Conservation (phyloP, 2,888 invertebrate genomes). For the Stenchaetothrips biformis region DNA sequence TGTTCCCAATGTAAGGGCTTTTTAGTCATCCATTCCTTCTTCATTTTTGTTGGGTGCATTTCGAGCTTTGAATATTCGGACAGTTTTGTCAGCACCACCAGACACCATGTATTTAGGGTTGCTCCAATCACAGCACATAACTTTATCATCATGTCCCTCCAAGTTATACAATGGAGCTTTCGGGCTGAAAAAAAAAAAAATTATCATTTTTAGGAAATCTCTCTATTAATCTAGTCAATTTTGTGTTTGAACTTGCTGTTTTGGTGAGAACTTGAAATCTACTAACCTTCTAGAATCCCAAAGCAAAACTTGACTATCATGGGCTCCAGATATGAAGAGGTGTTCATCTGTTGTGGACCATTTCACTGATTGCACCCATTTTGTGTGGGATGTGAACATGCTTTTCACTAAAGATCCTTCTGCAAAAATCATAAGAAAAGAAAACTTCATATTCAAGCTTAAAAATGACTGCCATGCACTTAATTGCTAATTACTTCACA, state of each 20-base stretch:
- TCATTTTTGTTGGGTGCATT: conserved; percentile 39
- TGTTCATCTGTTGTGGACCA: conserved; percentile 83
- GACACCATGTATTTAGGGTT: conserved; percentile 79
- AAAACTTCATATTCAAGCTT: neutral
- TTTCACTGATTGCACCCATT: conserved; percentile 86
- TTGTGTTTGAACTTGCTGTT: conserved; percentile 5
- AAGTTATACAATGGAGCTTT: conserved; percentile 89
- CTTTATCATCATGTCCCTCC: conserved; percentile 89
- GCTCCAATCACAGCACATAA: conserved; percentile 91
- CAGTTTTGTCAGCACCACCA: conserved; percentile 88
- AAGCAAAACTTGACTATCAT: conserved; percentile 84
- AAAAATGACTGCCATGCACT: neutral
- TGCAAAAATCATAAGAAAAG: conserved; percentile 45
- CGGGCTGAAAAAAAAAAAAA: conserved; percentile 57
- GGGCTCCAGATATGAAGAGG: conserved; percentile 86
- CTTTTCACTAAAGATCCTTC: conserved; percentile 84
- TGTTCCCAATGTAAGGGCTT: neutral
- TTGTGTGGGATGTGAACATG: conserved; percentile 80
- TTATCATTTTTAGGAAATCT: conserved; percentile 29
- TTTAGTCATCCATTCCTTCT: neutral
- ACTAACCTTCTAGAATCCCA: conserved; percentile 89
- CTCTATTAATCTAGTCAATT: neutral
- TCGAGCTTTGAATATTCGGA: conserved; percentile 77
- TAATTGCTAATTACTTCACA: too few species aligned
- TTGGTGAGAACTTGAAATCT: conserved; percentile 30